Percentiles rank a stretch among this genome's conserved stretches.
phyloP scores from a whole-genome alignment of 1,140 invertebrate genomes.

The Euschistus heros region DNA sequence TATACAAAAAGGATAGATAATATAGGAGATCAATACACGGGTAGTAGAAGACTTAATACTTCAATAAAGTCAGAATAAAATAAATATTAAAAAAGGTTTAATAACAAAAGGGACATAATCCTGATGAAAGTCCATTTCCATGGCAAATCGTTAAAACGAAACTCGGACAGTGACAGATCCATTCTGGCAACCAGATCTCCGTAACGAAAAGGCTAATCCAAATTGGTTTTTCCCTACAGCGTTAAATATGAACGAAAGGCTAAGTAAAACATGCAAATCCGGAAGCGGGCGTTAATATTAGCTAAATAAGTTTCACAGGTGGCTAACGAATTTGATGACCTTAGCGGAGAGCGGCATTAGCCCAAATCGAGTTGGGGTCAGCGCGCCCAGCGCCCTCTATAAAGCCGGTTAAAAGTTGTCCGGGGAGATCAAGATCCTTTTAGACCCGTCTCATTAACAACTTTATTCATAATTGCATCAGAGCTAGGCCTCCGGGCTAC shows the following conservation, averaged over 20 bases:
- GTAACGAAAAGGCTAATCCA: no score
- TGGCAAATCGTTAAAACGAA: no score
- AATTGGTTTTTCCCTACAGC: no score
- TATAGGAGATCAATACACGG: no score
- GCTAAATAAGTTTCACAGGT: constrained; percentile 2
- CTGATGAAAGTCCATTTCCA: no score
- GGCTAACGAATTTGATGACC: constrained; percentile 9
- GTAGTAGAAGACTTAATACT: no score
- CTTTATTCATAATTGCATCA: constrained; percentile 10
- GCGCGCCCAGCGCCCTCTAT: background rate
- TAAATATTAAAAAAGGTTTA: no score
- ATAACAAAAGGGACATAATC: no score
- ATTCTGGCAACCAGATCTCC: no score
- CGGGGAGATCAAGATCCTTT: background rate
- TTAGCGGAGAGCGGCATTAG: background rate
- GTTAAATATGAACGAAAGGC: background rate
- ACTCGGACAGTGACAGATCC: no score
- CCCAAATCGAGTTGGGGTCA: background rate
- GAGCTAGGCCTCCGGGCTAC: background rate
- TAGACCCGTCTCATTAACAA: constrained; percentile 4
- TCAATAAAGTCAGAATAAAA: no score
- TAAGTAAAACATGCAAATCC: constrained; percentile 1
- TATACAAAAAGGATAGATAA: no score
- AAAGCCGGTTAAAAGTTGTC: constrained; percentile 10
- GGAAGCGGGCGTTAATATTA: background rate